phyloP scores from a whole-genome alignment of 2,797 vertebrate genomes.

The Enteromius thamalakanensis region DNA sequence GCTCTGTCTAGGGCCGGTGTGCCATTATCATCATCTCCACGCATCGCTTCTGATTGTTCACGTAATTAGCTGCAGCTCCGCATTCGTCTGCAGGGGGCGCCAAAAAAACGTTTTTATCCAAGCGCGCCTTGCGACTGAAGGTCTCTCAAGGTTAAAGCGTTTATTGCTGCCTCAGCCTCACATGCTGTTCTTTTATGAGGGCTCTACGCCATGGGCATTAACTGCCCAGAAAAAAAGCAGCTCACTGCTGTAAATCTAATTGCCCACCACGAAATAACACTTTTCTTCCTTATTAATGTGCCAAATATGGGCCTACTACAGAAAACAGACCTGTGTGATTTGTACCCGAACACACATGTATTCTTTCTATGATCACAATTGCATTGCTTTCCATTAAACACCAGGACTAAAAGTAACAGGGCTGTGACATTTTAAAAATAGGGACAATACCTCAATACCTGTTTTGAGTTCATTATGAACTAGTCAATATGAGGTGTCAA shows the following conservation, averaged over 20 bases:
- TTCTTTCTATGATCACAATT: neutral
- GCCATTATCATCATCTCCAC: conserved; percentile 26
- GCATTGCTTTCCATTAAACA: neutral
- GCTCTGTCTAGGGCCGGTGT: conserved; percentile 16
- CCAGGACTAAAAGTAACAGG: neutral
- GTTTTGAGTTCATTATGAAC: conserved; percentile 2
- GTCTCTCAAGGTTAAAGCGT: conserved; percentile 79
- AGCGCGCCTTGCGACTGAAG: conserved; percentile 63
- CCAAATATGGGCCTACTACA: neutral
- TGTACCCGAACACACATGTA: neutral
- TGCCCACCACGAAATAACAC: conserved; percentile 19
- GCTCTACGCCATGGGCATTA: conserved; percentile 61
- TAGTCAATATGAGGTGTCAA: neutral
- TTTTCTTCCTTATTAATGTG: neutral
- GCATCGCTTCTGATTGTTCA: conserved; percentile 40
- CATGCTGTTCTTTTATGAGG: conserved; percentile 63
- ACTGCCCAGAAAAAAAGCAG: neutral
- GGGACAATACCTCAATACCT: neutral
- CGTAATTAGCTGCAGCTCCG: conserved; percentile 25
- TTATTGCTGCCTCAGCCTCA: conserved; percentile 59
- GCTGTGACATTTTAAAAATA: conserved; percentile 19
- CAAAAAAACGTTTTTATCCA: conserved; percentile 54
- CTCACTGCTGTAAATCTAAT: conserved; percentile 28
- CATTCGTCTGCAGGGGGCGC: conserved; percentile 64
- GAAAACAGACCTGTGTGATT: conserved; percentile 19